phyloP scores from a whole-genome alignment of 2,797 vertebrate species.

The Crenuchus spilurus region DNA sequence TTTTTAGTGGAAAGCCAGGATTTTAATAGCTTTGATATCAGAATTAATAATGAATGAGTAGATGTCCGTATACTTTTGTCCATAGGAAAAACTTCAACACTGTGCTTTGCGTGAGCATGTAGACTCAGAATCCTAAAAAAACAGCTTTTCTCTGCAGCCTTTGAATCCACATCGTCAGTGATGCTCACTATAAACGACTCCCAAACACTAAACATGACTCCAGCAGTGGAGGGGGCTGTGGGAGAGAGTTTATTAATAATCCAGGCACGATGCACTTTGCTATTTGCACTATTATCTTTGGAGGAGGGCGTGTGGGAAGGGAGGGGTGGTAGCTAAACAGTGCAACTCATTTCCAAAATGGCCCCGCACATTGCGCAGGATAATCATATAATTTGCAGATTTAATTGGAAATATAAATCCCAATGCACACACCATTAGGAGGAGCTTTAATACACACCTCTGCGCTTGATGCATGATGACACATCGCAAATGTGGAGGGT shows the following conservation, averaged over 20 bases:
- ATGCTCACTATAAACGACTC: slow-evolving; percentile 16
- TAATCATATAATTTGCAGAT: slow-evolving; percentile 85
- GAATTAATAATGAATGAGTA: too few species aligned
- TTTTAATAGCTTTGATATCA: too few species aligned
- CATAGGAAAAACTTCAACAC: too few species aligned
- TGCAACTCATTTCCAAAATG: slow-evolving; percentile 75
- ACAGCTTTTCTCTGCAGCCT: neutral
- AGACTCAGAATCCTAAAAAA: too few species aligned
- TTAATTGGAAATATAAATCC: slow-evolving; percentile 87
- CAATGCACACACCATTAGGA: slow-evolving; percentile 74
- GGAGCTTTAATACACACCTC: slow-evolving; percentile 76
- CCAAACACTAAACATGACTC: slow-evolving; percentile 35
- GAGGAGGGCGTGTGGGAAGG: slow-evolving; percentile 63
- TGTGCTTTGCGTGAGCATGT: too few species aligned
- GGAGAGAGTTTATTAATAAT: slow-evolving; percentile 71
- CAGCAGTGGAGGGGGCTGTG: slow-evolving; percentile 20
- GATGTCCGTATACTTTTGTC: too few species aligned
- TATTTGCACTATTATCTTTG: slow-evolving; percentile 76
- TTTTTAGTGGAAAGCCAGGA: too few species aligned
- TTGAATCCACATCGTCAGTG: neutral
- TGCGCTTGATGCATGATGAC: slow-evolving; percentile 79
- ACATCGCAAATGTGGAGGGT: slow-evolving; percentile 78
- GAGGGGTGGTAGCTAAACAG: slow-evolving; percentile 62
- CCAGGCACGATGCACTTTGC: slow-evolving; percentile 66
- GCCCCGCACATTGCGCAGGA: slow-evolving; percentile 71